Percentiles rank a stretch among this genome's conserved stretches.
Evolutionary conservation across 2,797 vertebrate species (phyloP).

Genomic region (Acridotheres tristis): DNA sequence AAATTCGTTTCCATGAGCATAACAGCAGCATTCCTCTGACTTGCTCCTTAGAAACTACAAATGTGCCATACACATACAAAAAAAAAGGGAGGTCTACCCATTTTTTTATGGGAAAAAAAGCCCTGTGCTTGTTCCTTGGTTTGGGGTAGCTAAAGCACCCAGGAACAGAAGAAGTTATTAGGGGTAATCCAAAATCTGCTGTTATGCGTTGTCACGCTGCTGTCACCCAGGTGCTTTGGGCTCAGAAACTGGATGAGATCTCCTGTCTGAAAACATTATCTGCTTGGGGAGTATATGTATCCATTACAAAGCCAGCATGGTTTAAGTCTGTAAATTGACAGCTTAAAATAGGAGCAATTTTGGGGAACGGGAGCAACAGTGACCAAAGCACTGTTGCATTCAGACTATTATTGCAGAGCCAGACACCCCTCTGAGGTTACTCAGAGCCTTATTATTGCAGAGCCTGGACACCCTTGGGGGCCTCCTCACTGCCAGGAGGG

Average conservation of each 20-base stretch:
- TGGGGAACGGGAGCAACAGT: fast-evolving
- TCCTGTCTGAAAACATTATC: not conserved
- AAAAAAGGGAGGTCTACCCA: not conserved
- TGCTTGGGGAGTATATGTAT: not conserved
- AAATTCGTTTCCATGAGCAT: not conserved
- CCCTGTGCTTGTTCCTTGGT: not conserved
- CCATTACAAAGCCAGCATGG: not conserved
- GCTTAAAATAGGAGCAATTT: not conserved
- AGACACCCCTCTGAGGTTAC: not conserved
- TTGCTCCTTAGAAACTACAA: not conserved
- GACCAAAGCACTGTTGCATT: not conserved
- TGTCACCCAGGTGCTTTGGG: not conserved
- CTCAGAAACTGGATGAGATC: not conserved
- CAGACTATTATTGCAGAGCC: not conserved
- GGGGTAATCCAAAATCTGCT: not conserved
- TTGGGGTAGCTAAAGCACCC: not conserved
- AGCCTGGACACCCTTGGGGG: not conserved
- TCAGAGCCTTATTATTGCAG: not conserved
- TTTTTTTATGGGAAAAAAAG: not conserved
- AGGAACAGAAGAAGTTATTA: not conserved
- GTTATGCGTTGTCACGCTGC: fast-evolving
- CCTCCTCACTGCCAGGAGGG: not conserved
- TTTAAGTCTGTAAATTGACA: not conserved
- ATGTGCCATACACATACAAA: not conserved
- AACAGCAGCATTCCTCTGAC: not conserved